These are phyloP conservation scores for Synaphobranchus kaupii DNA, from an alignment of 2,797 vertebrate genomes.

Conservation along the genomic window DNA sequence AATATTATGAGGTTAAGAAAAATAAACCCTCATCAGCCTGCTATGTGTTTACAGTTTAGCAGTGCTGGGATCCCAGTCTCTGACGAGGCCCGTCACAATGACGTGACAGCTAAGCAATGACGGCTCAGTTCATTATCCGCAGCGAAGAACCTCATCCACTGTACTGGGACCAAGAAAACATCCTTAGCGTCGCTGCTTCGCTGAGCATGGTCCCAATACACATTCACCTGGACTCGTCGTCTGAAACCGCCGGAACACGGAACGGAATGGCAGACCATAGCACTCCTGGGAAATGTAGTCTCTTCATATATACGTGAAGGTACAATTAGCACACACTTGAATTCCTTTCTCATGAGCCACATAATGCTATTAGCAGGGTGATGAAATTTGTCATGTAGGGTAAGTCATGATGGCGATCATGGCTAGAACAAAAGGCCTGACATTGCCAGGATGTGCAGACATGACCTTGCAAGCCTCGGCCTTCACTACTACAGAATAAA, in stretches of 20 bases:
- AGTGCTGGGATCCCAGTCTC: not conserved
- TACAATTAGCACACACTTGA: not conserved
- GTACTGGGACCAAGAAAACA: not conserved
- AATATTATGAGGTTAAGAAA: not conserved
- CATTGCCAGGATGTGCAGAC: not conserved
- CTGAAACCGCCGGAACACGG: not conserved
- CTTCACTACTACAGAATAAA: not conserved
- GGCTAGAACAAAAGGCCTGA: not conserved
- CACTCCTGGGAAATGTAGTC: not conserved
- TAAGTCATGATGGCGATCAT: not conserved
- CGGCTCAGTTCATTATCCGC: not conserved
- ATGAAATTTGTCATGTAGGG: not conserved
- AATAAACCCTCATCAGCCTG: not conserved
- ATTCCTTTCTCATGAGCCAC: not conserved
- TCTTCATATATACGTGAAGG: not conserved
- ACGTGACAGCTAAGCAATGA: not conserved
- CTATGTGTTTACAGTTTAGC: not conserved
- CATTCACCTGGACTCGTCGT: not conserved
- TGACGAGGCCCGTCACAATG: not conserved
- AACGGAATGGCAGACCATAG: not conserved
- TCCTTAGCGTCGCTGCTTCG: not conserved
- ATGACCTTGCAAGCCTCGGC: not conserved
- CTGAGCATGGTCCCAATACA: not conserved
- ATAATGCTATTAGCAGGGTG: not conserved
- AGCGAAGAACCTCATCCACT: not conserved